A percentile compares a stretch with the other conserved stretches of the same genome.
phyloP scores from a whole-genome alignment of 2,113 vertebrate species.

The Rissa tridactyla region DNA sequence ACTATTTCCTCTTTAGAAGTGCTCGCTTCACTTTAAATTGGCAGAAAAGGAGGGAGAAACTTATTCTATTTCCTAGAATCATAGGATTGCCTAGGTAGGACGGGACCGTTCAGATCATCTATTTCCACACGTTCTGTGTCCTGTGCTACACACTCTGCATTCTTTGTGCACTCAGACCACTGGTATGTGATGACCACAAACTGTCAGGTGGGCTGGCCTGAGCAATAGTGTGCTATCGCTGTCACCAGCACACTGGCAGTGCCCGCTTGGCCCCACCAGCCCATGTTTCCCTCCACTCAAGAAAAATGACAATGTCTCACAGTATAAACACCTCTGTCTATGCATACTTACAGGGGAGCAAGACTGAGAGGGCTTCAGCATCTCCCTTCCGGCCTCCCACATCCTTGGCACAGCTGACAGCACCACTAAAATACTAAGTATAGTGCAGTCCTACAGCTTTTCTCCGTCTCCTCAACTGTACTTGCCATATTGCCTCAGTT shows the following conservation, averaged over 20 bases:
- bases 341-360: not conserved
- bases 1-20: not conserved
- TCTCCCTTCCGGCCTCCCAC: not conserved
- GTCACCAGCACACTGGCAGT: not conserved
- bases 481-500: conserved; percentile 19
- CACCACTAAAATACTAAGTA: not conserved
- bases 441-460: not conserved
- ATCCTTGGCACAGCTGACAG: not conserved
- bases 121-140: not conserved
- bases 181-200: not conserved
- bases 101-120: not conserved
- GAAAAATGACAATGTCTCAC: too few species aligned
- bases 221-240: not conserved
- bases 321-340: not conserved
- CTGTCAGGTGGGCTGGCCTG: not conserved
- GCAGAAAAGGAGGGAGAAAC: not conserved
- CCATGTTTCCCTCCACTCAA: not conserved
- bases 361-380: not conserved
- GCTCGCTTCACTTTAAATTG: not conserved
- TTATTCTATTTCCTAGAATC: not conserved
- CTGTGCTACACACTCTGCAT: not conserved
- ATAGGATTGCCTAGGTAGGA: too few species aligned
- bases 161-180: not conserved
- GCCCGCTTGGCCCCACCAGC: not conserved
- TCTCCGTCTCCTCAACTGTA: not conserved